These are phyloP conservation scores for Oostethus manadensis DNA, from an alignment of 2,113 vertebrate genomes.

Conservation along the genomic window DNA sequence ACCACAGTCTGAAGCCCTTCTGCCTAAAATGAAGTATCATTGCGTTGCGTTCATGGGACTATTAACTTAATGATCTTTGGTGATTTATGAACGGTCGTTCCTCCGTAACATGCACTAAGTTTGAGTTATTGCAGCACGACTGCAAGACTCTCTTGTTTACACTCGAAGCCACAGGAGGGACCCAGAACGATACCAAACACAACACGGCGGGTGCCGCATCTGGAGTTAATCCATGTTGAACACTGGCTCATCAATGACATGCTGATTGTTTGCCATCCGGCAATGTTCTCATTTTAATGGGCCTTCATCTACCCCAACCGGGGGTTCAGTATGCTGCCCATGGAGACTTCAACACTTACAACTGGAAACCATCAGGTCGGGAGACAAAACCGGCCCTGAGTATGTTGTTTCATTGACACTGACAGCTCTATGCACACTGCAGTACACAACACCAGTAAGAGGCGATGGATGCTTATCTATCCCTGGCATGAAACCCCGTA, in stretches of 20 bases:
- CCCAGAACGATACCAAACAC: constrained; percentile 45
- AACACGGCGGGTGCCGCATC: constrained; percentile 34
- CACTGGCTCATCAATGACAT: constrained; percentile 26
- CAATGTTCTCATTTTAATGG: no score
- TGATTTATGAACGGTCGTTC: not conserved
- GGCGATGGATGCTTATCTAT: no score
- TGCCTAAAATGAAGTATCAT: constrained; percentile 21
- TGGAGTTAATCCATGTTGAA: constrained; percentile 37
- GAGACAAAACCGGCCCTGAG: no score
- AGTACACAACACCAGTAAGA: no score
- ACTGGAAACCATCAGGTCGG: no score
- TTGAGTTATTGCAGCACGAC: constrained; percentile 10
- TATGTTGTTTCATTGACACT: no score
- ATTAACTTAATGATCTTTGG: constrained; percentile 7
- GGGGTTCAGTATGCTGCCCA: no score
- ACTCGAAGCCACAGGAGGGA: constrained; percentile 40
- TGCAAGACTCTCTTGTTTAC: constrained; percentile 38
- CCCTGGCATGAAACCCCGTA: no score
- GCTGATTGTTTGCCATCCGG: not conserved
- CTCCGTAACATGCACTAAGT: not conserved
- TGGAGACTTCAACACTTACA: no score
- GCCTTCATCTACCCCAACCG: no score
- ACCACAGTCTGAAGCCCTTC: not conserved
- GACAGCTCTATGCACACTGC: no score
- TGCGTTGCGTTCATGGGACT: constrained; percentile 14